These are phyloP conservation scores for Crossaster papposus DNA, from an alignment of 53 echinoderm and acorn worm species.

Conservation along the genomic window DNA sequence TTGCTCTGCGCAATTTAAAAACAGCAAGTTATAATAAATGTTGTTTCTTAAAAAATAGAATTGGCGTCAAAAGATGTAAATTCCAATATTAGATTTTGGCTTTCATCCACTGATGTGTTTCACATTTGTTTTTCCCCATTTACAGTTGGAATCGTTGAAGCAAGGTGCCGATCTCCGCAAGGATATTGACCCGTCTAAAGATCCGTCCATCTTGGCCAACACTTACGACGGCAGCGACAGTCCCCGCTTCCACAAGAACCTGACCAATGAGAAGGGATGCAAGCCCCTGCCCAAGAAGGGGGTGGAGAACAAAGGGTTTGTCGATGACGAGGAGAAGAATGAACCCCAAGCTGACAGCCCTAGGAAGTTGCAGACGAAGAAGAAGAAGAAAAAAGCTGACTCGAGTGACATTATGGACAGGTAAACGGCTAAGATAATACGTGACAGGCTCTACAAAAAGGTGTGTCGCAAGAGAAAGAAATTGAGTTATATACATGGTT, in stretches of 20 bases:
- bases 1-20: no score
- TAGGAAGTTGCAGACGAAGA: conserved; percentile 63
- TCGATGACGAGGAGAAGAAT: conserved; percentile 67
- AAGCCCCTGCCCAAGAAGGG: conserved; percentile 92
- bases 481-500: no score
- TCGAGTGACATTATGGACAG: conserved; percentile 21
- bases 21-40: no score
- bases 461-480: no score
- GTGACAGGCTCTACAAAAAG: no score
- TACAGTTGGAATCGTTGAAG: conserved; percentile 82
- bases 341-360: conserved; percentile 41
- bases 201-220: conserved; percentile 70
- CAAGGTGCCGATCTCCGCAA: conserved; percentile 71
- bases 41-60: no score
- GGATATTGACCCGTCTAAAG: conserved; percentile 63
- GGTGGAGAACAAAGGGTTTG: conserved; percentile 70
- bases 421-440: no score
- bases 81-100: no score
- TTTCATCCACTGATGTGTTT: not conserved
- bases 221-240: conserved; percentile 87
- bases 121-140: conserved; percentile 8
- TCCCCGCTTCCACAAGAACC: conserved; percentile 90
- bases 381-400: conserved; percentile 63
- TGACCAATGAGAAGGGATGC: conserved; percentile 82
- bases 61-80: no score